phyloP scores from a whole-genome alignment of 1,140 invertebrate genomes.

The Halotydeus destructor region DNA sequence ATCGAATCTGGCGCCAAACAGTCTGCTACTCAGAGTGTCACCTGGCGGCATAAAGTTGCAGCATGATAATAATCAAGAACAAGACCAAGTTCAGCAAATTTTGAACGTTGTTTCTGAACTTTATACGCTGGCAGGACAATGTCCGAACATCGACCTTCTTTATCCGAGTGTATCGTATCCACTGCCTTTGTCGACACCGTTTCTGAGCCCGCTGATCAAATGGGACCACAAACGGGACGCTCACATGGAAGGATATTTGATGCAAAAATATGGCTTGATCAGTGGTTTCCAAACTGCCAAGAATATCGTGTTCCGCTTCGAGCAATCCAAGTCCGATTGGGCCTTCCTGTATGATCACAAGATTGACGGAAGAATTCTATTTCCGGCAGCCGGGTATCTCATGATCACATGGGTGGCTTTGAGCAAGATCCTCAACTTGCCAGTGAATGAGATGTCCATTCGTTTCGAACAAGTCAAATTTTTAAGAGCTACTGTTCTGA shows the following conservation, averaged over 20 bases:
- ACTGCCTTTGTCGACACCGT: conserved; percentile 27
- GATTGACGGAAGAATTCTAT: conserved; percentile 79
- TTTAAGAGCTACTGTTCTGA: conserved; percentile 22
- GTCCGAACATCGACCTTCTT: conserved; percentile 32
- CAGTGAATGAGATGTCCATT: conserved; percentile 45
- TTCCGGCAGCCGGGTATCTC: conserved; percentile 85
- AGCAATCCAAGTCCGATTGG: conserved; percentile 50
- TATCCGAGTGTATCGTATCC: conserved; percentile 25
- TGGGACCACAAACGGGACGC: conserved; percentile 32
- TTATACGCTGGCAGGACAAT: conserved; percentile 53
- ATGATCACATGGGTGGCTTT: conserved; percentile 75
- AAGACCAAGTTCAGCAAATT: too few relatives aligned
- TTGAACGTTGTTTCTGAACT: conserved; percentile 31
- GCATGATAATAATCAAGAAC: too few relatives aligned
- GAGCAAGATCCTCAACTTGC: conserved; percentile 51
- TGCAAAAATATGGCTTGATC: conserved; percentile 45
- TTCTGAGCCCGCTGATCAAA: conserved; percentile 26
- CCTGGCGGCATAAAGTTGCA: too few relatives aligned
- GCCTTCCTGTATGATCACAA: conserved; percentile 60
- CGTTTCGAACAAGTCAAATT: conserved; percentile 53
- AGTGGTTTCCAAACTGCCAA: conserved; percentile 32
- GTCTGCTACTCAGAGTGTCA: too few relatives aligned
- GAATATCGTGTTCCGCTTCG: conserved; percentile 27
- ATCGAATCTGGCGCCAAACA: too few relatives aligned
- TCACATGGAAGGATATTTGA: too few relatives aligned